phyloP scores from a whole-genome alignment of 2,888 invertebrate genomes.

The Monoplex corrugatus region DNA sequence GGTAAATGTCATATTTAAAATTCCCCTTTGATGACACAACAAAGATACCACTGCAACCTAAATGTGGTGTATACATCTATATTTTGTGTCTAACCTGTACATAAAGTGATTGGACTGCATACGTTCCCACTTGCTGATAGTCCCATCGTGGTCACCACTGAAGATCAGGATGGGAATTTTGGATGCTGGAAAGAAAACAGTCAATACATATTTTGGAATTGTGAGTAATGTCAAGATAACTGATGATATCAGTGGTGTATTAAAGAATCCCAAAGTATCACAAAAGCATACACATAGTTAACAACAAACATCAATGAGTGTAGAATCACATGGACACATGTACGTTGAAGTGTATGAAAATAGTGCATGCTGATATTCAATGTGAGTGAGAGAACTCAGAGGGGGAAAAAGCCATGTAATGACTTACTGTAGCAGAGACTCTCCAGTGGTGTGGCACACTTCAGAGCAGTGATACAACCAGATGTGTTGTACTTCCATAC shows the following conservation, averaged over 20 bases:
- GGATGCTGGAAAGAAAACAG: slow-evolving; percentile 68
- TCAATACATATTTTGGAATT: too few species aligned
- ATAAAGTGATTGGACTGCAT: slow-evolving; percentile 81
- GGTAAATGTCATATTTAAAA: neutral
- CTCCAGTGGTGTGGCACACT: slow-evolving; percentile 75
- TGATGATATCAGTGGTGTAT: too few species aligned
- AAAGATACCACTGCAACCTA: too few species aligned
- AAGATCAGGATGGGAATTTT: slow-evolving; percentile 81
- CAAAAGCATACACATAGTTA: neutral
- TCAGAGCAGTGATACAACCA: slow-evolving; percentile 80
- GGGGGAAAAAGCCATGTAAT: neutral
- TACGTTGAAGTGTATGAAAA: too few species aligned
- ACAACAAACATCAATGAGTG: neutral
- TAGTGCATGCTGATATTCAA: too few species aligned
- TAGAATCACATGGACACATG: too few species aligned
- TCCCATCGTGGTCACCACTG: slow-evolving; percentile 78
- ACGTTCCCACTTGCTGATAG: slow-evolving; percentile 80
- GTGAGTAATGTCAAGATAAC: too few species aligned
- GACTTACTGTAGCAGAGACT: slow-evolving; percentile 80
- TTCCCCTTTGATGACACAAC: too few species aligned
- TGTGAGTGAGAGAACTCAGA: neutral
- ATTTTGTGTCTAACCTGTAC: slow-evolving; percentile 78
- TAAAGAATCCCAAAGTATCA: neutral
- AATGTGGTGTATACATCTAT: too few species aligned
- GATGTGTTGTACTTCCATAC: slow-evolving; percentile 81